Evolutionary conservation across 2,113 vertebrate species (phyloP).

Genomic region (Rhynchomys soricoides): DNA sequence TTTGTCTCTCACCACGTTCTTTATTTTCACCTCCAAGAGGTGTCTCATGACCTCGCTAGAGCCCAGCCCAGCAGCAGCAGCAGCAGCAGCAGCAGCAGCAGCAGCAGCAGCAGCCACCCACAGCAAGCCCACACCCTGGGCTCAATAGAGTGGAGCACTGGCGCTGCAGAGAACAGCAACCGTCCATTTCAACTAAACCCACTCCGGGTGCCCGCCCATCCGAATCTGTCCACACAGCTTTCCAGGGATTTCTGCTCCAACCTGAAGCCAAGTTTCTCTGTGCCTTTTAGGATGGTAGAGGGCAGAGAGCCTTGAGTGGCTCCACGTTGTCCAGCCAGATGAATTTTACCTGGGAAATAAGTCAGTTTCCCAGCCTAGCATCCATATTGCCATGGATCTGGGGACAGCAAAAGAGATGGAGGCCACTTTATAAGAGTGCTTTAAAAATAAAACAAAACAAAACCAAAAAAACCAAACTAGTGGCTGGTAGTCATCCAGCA

Average conservation of each 20-base stretch:
- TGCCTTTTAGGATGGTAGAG: neutral
- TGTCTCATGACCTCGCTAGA: neutral
- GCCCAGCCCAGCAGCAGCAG: neutral
- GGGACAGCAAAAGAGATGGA: neutral
- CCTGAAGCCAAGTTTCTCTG: neutral
- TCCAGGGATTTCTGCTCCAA: neutral
- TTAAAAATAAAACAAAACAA: neutral
- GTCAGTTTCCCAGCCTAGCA: neutral
- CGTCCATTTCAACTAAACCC: too few species aligned
- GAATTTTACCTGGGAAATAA: neutral
- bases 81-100: neutral
- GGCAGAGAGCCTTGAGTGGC: neutral
- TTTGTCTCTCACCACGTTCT: neutral
- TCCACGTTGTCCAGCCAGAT: neutral
- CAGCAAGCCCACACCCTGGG: fast-evolving
- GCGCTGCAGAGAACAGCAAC: neutral
- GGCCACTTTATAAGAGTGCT: neutral
- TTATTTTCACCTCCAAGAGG: neutral
- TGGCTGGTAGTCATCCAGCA: neutral
- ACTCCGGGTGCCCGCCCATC: neutral
- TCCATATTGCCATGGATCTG: neutral
- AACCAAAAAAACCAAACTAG: neutral
- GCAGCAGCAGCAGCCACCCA: neutral
- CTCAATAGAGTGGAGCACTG: neutral
- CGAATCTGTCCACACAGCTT: neutral